Conservation (phyloP, 2,113 vertebrate genomes). For the Ciconia boyciana region DNA sequence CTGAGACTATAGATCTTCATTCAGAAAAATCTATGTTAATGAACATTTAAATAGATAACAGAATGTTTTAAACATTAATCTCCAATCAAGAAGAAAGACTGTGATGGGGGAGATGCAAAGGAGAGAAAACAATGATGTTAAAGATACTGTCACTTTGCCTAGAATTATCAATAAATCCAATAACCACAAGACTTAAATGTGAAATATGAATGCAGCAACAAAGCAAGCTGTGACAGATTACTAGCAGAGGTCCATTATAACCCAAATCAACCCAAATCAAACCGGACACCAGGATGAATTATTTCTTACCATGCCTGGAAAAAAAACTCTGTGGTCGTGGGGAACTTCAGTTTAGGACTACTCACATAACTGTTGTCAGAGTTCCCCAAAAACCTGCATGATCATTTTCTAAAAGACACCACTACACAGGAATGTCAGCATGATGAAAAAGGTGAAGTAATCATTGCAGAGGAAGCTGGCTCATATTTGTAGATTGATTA, state of each 20-base stretch:
- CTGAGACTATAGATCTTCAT: neutral
- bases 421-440: neutral
- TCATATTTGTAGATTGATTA: neutral
- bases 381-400: neutral
- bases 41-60: neutral
- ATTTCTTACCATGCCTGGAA: neutral
- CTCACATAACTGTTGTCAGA: rapidly evolving
- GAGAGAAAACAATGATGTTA: neutral
- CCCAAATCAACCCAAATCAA: neutral
- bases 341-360: neutral
- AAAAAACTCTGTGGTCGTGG: neutral
- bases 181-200: neutral
- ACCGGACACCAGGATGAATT: neutral
- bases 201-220: neutral
- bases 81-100: neutral
- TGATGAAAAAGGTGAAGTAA: neutral
- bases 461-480: neutral
- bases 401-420: neutral
- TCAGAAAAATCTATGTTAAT: neutral
- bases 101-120: neutral
- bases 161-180: neutral
- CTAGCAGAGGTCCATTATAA: neutral
- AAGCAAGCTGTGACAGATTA: neutral
- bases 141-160: neutral
- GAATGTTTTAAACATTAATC: neutral